A percentile compares a stretch with the other conserved stretches of the same genome.
These are phyloP conservation scores for Protobothrops mucrosquamatus DNA, from an alignment of 2,113 vertebrate genomes.

Conservation along the genomic window DNA sequence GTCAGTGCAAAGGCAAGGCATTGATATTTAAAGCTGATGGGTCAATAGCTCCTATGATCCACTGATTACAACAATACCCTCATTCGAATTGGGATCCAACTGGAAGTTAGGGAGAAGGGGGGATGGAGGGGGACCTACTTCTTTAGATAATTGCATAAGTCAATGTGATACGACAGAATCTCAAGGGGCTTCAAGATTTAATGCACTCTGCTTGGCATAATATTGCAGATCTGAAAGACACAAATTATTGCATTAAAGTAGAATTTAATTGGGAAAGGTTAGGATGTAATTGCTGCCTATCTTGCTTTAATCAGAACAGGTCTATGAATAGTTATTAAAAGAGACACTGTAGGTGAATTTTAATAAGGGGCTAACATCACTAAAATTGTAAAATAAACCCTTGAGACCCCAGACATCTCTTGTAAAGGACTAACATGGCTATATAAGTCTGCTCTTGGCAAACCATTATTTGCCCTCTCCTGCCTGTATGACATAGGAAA, in stretches of 20 bases:
- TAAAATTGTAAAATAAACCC: conserved; percentile 26
- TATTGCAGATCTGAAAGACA: conserved; percentile 30
- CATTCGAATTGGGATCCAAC: not conserved
- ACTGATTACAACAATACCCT: not conserved
- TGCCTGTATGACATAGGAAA: not conserved
- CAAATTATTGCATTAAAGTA: conserved; percentile 15
- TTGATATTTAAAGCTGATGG: not conserved
- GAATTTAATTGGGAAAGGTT: conserved; percentile 1
- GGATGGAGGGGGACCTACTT: no score
- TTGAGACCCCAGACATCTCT: conserved; percentile 21
- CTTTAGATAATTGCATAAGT: not conserved
- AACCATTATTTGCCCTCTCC: conserved; percentile 8
- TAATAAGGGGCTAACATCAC: conserved; percentile 34
- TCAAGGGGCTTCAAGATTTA: conserved; percentile 48
- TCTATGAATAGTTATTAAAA: conserved; percentile 33
- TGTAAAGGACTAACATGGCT: conserved; percentile 47
- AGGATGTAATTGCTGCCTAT: conserved; percentile 39
- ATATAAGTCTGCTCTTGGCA: conserved; percentile 41
- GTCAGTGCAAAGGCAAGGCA: not conserved
- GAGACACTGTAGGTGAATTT: conserved; percentile 47
- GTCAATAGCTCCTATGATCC: not conserved
- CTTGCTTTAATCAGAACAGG: conserved; percentile 46
- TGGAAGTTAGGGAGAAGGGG: not conserved
- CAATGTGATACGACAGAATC: not conserved
- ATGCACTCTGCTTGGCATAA: conserved; percentile 24